Percentiles rank a stretch among this genome's conserved stretches.
Conservation (phyloP, 2,113 vertebrate species). For the Platichthys stellatus region DNA sequence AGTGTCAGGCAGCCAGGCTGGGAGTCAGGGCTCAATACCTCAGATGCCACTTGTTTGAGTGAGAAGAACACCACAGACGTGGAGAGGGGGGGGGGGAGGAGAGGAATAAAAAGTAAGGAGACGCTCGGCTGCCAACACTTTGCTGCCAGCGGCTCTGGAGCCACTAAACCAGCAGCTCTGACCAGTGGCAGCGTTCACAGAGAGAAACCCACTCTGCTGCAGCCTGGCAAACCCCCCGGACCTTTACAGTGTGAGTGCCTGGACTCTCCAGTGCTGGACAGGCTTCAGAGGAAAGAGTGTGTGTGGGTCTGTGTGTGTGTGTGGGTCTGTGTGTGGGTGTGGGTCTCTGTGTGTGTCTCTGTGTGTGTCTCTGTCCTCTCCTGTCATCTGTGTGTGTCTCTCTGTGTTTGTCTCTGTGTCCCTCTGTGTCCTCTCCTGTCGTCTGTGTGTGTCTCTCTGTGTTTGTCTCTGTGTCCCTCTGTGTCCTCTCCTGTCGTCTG, state of each 20-base stretch:
- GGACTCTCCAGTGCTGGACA: slow-evolving; percentile 62
- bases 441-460: too few relatives aligned
- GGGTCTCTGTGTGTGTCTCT: slow-evolving; percentile 41
- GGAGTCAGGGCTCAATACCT: slow-evolving; percentile 42
- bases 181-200: slow-evolving; percentile 60
- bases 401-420: too few relatives aligned
- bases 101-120: slow-evolving; percentile 32
- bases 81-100: slow-evolving; percentile 28
- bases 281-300: slow-evolving; percentile 58
- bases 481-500: too few relatives aligned
- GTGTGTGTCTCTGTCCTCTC: slow-evolving; percentile 57
- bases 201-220: slow-evolving; percentile 67
- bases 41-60: slow-evolving; percentile 51
- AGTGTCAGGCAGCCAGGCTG: slow-evolving; percentile 15
- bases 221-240: slow-evolving; percentile 65
- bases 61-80: slow-evolving; percentile 28
- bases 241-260: slow-evolving; percentile 46
- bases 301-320: slow-evolving; percentile 48
- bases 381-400: slow-evolving; percentile 30
- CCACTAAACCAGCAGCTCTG: slow-evolving; percentile 51
- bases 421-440: too few relatives aligned
- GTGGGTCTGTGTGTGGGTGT: slow-evolving; percentile 39
- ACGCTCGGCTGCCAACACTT: slow-evolving; percentile 40
- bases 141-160: slow-evolving; percentile 50
- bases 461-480: too few relatives aligned